Conservation (phyloP, 2,888 invertebrate species). For the Synergus itoensis region DNA sequence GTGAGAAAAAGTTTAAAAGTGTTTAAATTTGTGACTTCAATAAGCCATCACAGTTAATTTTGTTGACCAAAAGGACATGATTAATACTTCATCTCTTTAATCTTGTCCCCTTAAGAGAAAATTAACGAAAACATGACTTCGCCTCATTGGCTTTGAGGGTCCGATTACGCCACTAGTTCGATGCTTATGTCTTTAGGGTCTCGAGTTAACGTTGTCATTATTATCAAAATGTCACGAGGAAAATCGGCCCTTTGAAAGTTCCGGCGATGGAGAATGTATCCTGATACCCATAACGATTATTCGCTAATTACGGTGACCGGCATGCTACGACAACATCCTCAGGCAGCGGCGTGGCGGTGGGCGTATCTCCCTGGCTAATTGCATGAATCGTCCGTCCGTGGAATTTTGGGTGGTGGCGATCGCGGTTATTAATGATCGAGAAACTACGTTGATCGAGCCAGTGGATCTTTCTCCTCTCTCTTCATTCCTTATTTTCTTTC, state of each 20-base stretch:
- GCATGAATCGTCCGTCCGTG: conserved; percentile 58
- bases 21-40: neutral
- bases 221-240: conserved; percentile 61
- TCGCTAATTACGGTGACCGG: conserved; percentile 72
- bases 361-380: conserved; percentile 62
- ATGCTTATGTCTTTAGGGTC: neutral
- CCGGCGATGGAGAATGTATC: conserved; percentile 42
- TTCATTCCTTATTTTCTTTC: neutral
- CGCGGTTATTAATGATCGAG: conserved; percentile 69
- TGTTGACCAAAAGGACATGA: neutral
- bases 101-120: neutral
- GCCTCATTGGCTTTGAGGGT: conserved; percentile 19
- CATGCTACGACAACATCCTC: conserved; percentile 66
- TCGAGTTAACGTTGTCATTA: conserved; percentile 50
- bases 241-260: conserved; percentile 53
- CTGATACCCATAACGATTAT: conserved; percentile 65
- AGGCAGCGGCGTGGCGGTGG: conserved; percentile 52
- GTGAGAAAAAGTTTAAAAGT: neutral
- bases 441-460: conserved; percentile 49
- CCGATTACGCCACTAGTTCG: conserved; percentile 23
- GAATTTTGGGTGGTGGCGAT: conserved; percentile 68
- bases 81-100: conserved; percentile 1
- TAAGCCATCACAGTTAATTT: neutral
- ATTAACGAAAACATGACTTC: conserved; percentile 23
- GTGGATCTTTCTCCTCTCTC: neutral